These are phyloP conservation scores for Lepidotrigona ventralis DNA, from an alignment of 1,140 invertebrate species.

Conservation along the genomic window DNA sequence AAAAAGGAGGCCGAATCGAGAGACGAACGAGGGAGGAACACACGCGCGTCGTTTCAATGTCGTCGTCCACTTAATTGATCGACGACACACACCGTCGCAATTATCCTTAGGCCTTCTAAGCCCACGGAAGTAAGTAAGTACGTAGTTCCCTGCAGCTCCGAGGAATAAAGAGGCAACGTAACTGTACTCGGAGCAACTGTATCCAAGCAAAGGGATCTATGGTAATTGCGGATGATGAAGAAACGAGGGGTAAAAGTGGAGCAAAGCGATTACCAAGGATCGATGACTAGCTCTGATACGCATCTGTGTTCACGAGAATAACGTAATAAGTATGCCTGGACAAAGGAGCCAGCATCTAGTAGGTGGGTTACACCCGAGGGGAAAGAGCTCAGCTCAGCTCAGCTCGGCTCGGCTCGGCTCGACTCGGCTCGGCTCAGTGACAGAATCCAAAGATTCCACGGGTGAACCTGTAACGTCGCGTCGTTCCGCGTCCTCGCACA, in stretches of 20 bases:
- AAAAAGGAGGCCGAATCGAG: background rate
- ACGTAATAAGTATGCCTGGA: conserved; percentile 43
- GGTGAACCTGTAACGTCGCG: conserved; percentile 72
- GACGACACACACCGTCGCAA: background rate
- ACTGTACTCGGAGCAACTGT: conserved; percentile 48
- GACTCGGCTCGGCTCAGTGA: conserved; percentile 40
- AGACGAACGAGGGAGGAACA: background rate
- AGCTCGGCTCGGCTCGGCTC: too few relatives aligned
- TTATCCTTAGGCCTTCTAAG: conserved; percentile 7
- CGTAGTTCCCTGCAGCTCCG: too few relatives aligned
- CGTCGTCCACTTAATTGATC: background rate
- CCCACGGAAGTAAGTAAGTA: background rate
- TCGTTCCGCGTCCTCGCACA: conserved; percentile 79
- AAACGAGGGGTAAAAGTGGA: conserved; percentile 36
- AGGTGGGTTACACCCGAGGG: conserved; percentile 61
- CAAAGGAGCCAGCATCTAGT: conserved; percentile 59
- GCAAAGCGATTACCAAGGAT: conserved; percentile 34
- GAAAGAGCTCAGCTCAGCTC: conserved; percentile 28
- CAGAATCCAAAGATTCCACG: conserved; percentile 67
- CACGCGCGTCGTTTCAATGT: background rate
- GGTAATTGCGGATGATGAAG: conserved; percentile 36
- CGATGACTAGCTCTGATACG: conserved; percentile 48
- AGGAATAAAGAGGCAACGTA: conserved; percentile 20
- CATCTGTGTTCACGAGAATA: conserved; percentile 39
- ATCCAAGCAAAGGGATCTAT: conserved; percentile 35